Percentiles rank a stretch among this genome's conserved stretches.
phyloP scores from a whole-genome alignment of 1,140 invertebrate genomes.

The Halictus rubicundus region DNA sequence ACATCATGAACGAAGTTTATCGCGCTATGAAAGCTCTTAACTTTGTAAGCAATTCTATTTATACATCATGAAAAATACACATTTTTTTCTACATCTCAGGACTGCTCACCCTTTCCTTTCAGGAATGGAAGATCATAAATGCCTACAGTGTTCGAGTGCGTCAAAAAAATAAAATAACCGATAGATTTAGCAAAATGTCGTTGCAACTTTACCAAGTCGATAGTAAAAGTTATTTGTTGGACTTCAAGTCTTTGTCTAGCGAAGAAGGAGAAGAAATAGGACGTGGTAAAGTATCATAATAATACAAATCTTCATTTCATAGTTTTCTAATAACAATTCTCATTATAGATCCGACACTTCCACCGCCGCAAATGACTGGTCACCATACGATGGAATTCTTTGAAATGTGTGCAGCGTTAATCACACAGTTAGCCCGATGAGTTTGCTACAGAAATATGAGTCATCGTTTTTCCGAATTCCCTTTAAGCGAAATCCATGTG shows the following conservation, averaged over 20 bases:
- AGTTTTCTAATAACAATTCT: background rate
- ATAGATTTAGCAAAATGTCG: constrained; percentile 97
- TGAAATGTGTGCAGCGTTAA: constrained; percentile 99
- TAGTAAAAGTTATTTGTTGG: constrained; percentile 97
- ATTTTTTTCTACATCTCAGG: background rate
- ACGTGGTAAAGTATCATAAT: constrained; percentile 78
- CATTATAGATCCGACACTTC: constrained; percentile 74
- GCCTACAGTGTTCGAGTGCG: constrained; percentile 96
- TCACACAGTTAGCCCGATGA: constrained; percentile 97
- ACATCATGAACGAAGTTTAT: constrained; percentile 99
- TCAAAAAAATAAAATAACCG: constrained; percentile 90
- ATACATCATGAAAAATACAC: background rate
- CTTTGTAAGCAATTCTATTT: constrained; percentile 85
- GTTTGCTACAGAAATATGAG: constrained; percentile 8
- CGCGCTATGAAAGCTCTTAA: constrained; percentile 98
- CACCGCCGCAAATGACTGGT: constrained; percentile 80
- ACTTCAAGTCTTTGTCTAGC: constrained; percentile 96
- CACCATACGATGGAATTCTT: constrained; percentile 99
- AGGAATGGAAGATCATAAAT: constrained; percentile 99
- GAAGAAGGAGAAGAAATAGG: constrained; percentile 86
- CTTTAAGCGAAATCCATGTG: background rate
- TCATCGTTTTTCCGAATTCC: constrained; percentile 7
- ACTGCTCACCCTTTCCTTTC: constrained; percentile 23
- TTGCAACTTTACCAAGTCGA: constrained; percentile 99
- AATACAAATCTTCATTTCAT: background rate